Conservation (phyloP, 1,140 invertebrate species). For the Bursaphelenchus mucronatus region DNA sequence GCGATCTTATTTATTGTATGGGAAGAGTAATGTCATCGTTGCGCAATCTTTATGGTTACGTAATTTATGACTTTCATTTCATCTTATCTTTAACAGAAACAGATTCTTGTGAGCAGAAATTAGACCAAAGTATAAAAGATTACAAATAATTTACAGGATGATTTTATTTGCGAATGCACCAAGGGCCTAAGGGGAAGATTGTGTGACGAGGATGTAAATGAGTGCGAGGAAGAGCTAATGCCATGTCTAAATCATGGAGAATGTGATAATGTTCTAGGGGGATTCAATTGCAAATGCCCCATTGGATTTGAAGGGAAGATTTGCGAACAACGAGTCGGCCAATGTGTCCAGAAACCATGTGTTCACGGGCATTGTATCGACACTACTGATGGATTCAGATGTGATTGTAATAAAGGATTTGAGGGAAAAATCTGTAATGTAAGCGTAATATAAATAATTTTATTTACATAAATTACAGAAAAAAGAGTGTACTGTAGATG, state of each 20-base stretch:
- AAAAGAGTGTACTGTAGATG: constrained; percentile 18
- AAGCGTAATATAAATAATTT: background rate
- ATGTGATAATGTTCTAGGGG: constrained; percentile 13
- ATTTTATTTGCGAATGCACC: constrained; percentile 22
- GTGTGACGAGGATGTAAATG: constrained; percentile 23
- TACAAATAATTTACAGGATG: background rate
- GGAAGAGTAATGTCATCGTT: too few relatives aligned
- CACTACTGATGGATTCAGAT: background rate
- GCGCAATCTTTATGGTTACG: too few relatives aligned
- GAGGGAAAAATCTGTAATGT: constrained; percentile 9
- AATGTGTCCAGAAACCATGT: constrained; percentile 22
- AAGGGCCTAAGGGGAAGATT: background rate
- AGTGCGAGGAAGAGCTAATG: constrained; percentile 14
- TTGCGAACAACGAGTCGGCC: constrained; percentile 21
- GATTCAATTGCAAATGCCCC: constrained; percentile 21
- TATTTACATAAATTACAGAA: constrained; percentile 6
- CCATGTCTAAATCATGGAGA: constrained; percentile 19
- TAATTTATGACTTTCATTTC: too few relatives aligned
- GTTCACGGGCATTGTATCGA: constrained; percentile 10
- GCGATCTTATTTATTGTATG: background rate
- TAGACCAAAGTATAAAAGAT: too few relatives aligned
- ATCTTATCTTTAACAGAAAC: too few relatives aligned
- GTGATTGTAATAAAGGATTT: constrained; percentile 1
- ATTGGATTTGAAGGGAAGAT: constrained; percentile 15
- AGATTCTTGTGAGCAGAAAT: too few relatives aligned